Conservation (phyloP, 2,113 vertebrate genomes). For the Cromileptes altivelis region DNA sequence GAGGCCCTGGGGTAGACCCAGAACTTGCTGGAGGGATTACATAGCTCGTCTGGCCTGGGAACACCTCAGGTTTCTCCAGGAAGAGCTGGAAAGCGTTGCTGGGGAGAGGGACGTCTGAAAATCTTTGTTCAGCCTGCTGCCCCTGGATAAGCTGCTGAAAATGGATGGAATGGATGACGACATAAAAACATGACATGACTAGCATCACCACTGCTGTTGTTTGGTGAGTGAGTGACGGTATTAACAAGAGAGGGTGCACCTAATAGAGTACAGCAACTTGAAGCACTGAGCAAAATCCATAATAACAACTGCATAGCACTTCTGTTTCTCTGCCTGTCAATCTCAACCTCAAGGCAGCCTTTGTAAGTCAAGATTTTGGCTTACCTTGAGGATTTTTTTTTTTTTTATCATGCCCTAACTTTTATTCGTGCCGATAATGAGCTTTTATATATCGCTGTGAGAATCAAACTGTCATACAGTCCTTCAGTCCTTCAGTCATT, state of each 20-base stretch:
- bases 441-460: neutral
- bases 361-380: neutral
- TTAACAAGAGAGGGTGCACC: constrained; percentile 24
- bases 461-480: neutral
- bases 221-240: constrained; percentile 1
- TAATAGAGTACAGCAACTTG: constrained; percentile 28
- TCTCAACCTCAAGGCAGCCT: constrained; percentile 10
- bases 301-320: constrained; percentile 44
- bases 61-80: too few relatives aligned
- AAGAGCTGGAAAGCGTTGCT: too few relatives aligned
- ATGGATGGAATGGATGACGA: too few relatives aligned
- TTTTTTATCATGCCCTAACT: neutral
- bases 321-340: neutral
- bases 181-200: neutral
- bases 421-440: neutral
- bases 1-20: too few relatives aligned
- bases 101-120: too few relatives aligned
- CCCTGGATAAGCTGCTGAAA: too few relatives aligned
- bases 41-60: too few relatives aligned
- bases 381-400: neutral
- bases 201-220: neutral
- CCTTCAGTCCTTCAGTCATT: neutral
- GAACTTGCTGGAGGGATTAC: too few relatives aligned
- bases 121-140: too few relatives aligned
- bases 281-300: constrained; percentile 54